Evolutionary conservation across 2,797 vertebrate genomes (phyloP), one percentile per base, ranked within the genome.

Genomic region (Phoxinus dragarum): DNA sequence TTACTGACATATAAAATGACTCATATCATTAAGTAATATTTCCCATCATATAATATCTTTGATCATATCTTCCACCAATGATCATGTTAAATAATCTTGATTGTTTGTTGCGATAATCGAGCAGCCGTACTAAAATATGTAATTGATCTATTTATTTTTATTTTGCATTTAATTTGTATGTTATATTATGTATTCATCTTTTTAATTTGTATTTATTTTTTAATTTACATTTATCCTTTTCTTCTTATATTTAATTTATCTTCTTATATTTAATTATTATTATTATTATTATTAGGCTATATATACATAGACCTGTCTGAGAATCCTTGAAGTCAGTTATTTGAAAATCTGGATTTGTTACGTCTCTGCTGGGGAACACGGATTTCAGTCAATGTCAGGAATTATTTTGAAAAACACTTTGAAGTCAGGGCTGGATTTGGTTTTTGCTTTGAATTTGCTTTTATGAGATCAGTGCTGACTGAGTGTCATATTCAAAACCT

Each of bases 321-420:
- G 44, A 74, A 38, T 64, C 23, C 38, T 64, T 66, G 40, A 66
- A 66, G 77, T 44, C 8, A 21, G 49, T 61, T 59, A 71, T 71
- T 81, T 81, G 54, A 52, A 40, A 21, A 59, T 73, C 54, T 73
- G 52, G 17, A 73, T 82, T 61, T 73, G 52, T 72, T 66, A 27
- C 67, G 21, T 82, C 27, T 34, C 12, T 17, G 27, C 64, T 42
- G 4, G 36, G 23, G 66, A 42, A 49, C 75, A 79, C 40, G 42
- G 61, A 79, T 85, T 80, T 80, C 84, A 72, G 54, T 85, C 77
- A 80, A 72, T 85, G 84, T 85, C 77, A 64, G 54, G 31, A 85
- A 73, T 80, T 85, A 80, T 85, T 61, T 66, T 34, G 9, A 10
- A 23, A 68, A 80, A 21, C 5, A 21, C 68, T 85, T 85, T 85